phyloP scores from a whole-genome alignment of 2,113 vertebrate species.

The Centropus unirufus region DNA sequence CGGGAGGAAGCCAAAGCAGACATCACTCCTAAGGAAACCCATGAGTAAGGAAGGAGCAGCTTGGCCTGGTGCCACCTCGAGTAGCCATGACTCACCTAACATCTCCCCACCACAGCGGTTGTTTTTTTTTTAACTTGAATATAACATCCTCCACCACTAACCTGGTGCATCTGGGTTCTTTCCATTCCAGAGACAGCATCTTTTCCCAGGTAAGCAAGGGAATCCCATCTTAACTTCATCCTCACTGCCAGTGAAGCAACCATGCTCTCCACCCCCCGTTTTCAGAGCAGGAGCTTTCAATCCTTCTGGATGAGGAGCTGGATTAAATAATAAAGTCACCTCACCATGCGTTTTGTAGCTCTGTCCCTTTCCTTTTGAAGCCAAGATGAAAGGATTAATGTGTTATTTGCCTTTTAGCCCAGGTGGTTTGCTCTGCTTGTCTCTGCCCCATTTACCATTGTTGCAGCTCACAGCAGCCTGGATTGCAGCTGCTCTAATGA shows the following conservation, averaged over 20 bases:
- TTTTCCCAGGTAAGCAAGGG: neutral
- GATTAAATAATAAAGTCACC: neutral
- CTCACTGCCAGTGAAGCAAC: neutral
- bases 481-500: constrained; percentile 7
- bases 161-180: neutral
- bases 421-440: neutral
- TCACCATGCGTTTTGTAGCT: neutral
- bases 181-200: neutral
- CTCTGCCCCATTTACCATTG: neutral
- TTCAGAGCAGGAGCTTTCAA: neutral
- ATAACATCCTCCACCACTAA: neutral
- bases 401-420: neutral
- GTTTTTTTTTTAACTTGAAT: neutral
- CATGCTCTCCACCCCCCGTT: neutral
- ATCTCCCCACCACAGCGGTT: neutral
- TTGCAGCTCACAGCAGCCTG: constrained; percentile 2
- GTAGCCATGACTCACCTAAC: constrained; percentile 27
- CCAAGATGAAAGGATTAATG: neutral
- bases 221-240: neutral
- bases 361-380: neutral
- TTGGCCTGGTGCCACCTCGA: neutral
- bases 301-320: neutral
- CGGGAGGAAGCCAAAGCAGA: constrained; percentile 47
- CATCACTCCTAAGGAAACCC: constrained; percentile 36
- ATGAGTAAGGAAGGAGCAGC: constrained; percentile 40